Conservation (phyloP, 2,797 vertebrate genomes). For the Ispidina picta region DNA sequence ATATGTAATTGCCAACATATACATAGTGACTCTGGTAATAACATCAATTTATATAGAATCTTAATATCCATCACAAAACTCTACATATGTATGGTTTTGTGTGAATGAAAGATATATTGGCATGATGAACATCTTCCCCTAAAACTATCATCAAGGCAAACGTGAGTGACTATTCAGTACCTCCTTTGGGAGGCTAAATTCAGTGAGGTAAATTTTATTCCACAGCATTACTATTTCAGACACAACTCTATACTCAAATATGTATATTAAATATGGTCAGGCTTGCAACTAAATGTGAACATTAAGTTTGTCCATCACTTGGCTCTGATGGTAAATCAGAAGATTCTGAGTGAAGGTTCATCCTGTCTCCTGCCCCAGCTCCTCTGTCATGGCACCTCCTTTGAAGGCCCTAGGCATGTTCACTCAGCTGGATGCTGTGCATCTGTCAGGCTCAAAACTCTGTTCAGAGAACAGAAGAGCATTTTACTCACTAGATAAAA, state of each 20-base stretch:
- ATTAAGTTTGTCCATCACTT: not conserved
- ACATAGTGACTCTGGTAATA: slow-evolving; percentile 33
- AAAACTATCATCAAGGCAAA: not conserved
- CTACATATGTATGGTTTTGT: not conserved
- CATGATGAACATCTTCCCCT: not conserved
- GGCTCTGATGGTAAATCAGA: not conserved
- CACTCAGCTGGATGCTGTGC: not conserved
- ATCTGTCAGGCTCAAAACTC: not conserved
- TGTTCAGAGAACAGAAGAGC: not conserved
- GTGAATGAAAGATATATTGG: not conserved
- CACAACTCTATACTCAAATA: not conserved
- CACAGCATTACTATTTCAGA: not conserved
- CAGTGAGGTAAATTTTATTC: not conserved
- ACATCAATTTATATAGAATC: not conserved
- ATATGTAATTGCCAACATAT: slow-evolving; percentile 47
- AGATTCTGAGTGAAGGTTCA: not conserved
- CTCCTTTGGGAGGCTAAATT: not conserved
- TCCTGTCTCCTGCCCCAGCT: not conserved
- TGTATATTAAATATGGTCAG: not conserved
- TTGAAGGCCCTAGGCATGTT: not conserved
- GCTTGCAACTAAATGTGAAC: not conserved
- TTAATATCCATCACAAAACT: not conserved
- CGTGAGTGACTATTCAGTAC: not conserved
- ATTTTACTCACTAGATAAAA: not conserved
- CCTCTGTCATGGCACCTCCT: not conserved